Evolutionary conservation across 2,113 vertebrate genomes (phyloP).

Genomic region (Eurypyga helias): DNA sequence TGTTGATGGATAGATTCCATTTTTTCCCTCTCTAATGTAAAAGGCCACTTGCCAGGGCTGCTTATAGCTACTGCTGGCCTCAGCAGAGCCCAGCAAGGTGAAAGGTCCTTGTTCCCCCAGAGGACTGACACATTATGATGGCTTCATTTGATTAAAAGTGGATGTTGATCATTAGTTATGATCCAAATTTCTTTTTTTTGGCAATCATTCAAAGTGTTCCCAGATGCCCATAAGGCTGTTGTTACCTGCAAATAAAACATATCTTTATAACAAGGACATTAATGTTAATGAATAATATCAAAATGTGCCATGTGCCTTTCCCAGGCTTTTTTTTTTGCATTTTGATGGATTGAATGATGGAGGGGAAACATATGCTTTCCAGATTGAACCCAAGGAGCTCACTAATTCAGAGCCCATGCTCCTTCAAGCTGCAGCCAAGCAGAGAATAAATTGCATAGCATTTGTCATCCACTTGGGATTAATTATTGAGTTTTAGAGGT

Average conservation of each 20-base stretch:
- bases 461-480: constrained; percentile 78
- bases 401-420: constrained; percentile 63
- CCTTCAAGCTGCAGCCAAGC: constrained; percentile 67
- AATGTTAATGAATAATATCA: constrained; percentile 71
- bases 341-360: constrained; percentile 78
- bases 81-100: constrained; percentile 70
- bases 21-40: constrained; percentile 13
- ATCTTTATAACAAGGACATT: constrained; percentile 73
- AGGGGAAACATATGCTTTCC: constrained; percentile 82
- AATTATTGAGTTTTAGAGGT: constrained; percentile 81
- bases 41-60: constrained; percentile 27
- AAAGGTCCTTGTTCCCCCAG: constrained; percentile 78
- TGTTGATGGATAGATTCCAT: constrained; percentile 28
- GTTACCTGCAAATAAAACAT: constrained; percentile 78
- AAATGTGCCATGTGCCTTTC: constrained; percentile 67
- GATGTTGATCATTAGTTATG: constrained; percentile 82
- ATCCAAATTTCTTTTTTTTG: constrained; percentile 75
- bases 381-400: constrained; percentile 74
- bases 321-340: constrained; percentile 45
- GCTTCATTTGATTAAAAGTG: constrained; percentile 84
- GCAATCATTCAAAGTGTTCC: constrained; percentile 83
- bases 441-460: constrained; percentile 66
- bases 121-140: constrained; percentile 79
- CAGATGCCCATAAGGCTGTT: constrained; percentile 72
- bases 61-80: constrained; percentile 78